These are phyloP conservation scores for Automeris io DNA, from an alignment of 2,888 invertebrate genomes.

Conservation along the genomic window DNA sequence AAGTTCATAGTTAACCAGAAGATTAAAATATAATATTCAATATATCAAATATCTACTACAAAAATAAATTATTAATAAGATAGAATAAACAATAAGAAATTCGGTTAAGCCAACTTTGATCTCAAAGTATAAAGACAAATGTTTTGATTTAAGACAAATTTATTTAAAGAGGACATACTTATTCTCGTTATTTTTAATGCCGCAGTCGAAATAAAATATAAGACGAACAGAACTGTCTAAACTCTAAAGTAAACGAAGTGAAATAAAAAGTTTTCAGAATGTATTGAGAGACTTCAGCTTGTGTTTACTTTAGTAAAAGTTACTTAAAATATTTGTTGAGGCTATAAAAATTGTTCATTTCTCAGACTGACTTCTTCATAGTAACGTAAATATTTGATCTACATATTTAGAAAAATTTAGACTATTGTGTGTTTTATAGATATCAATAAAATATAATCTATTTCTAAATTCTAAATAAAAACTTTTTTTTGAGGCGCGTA, in stretches of 20 bases:
- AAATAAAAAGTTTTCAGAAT: constrained; percentile 12
- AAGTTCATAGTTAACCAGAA: too few species aligned
- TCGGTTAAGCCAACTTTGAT: neutral
- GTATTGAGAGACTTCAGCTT: neutral
- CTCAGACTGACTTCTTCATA: too few species aligned
- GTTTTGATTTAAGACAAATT: constrained; percentile 17
- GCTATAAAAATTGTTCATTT: neutral
- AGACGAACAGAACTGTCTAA: constrained; percentile 14
- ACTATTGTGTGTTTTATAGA: too few species aligned
- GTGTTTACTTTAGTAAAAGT: neutral
- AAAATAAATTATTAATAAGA: neutral
- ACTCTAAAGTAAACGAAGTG: constrained; percentile 13
- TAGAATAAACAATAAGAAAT: neutral
- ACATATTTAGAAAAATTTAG: too few species aligned
- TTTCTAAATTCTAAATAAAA: too few species aligned
- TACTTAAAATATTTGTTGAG: neutral
- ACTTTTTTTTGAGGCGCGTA: too few species aligned
- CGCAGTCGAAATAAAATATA: constrained; percentile 15
- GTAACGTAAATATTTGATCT: too few species aligned
- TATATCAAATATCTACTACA: neutral
- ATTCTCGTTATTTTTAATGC: constrained; percentile 10
- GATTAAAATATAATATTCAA: neutral
- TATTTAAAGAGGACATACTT: constrained; percentile 7
- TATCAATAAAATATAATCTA: too few species aligned
- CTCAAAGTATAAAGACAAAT: constrained; percentile 12